A percentile compares a stretch with the other conserved stretches of the same genome.
These are phyloP conservation scores for Myotis brandtii DNA, from an alignment of 2,113 vertebrate species.

Conservation along the genomic window DNA sequence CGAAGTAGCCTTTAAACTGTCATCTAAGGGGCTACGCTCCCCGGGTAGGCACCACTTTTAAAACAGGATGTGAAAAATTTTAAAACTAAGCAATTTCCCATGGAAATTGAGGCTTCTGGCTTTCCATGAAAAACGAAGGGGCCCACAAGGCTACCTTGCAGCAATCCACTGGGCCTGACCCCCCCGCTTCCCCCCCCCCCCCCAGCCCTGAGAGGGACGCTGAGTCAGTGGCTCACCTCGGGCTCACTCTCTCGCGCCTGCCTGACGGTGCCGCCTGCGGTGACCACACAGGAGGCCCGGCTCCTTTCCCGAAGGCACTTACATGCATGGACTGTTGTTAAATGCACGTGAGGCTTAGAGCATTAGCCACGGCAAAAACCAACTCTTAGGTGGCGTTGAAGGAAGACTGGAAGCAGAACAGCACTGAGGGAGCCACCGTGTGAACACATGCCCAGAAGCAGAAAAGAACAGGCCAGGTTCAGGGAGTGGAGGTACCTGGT, in stretches of 20 bases:
- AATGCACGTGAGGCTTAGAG: background rate
- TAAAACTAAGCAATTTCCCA: background rate
- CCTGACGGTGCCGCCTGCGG: background rate
- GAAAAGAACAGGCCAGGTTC: background rate
- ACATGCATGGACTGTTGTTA: background rate
- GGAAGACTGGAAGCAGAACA: background rate
- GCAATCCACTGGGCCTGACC: background rate
- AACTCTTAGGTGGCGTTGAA: background rate
- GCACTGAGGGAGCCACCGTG: background rate
- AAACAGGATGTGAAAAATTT: background rate
- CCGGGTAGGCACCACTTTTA: background rate
- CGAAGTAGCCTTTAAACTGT: background rate
- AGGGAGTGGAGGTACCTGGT: background rate
- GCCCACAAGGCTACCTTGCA: background rate
- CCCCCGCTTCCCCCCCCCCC: too few species aligned
- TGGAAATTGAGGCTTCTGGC: background rate
- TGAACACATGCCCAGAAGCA: background rate
- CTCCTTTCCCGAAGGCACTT: background rate
- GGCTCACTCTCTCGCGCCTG: background rate
- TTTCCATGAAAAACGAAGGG: background rate
- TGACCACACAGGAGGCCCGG: background rate
- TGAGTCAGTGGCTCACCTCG: fast-evolving
- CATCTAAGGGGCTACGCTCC: background rate
- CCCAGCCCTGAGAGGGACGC: background rate
- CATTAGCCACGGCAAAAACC: background rate